phyloP scores from a whole-genome alignment of 2,113 vertebrate genomes.

The Trichomycterus rosablanca region DNA sequence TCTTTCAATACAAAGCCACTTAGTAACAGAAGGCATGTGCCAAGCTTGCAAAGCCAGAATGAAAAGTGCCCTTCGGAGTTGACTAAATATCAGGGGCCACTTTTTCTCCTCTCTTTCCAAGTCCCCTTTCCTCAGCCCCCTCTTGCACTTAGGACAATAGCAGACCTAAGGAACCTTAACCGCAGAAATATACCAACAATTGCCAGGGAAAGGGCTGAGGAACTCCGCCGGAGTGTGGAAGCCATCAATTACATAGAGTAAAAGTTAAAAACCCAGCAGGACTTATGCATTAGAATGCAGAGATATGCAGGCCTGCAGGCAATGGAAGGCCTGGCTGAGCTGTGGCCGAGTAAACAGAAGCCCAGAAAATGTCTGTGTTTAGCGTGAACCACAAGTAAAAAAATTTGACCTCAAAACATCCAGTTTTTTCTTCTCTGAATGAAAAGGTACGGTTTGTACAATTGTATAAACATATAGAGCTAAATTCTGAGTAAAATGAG shows the following conservation, averaged over 20 bases:
- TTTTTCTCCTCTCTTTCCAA: slow-evolving; percentile 28
- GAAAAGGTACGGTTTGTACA: slow-evolving; percentile 11
- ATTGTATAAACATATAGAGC: slow-evolving; percentile 4
- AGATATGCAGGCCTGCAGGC: slow-evolving; percentile 48
- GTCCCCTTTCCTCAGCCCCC: slow-evolving; percentile 33
- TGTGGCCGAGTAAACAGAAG: slow-evolving; percentile 33
- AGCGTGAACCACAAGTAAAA: slow-evolving; percentile 23
- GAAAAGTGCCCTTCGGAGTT: slow-evolving; percentile 71
- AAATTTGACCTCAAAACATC: slow-evolving; percentile 36
- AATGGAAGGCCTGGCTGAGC: slow-evolving; percentile 38
- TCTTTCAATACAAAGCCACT: slow-evolving; percentile 79
- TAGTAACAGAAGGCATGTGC: slow-evolving; percentile 84
- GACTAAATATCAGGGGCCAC: slow-evolving; percentile 63
- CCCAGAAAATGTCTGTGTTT: slow-evolving; percentile 22
- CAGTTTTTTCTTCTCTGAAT: slow-evolving; percentile 10
- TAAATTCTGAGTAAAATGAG: neutral
- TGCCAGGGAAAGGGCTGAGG: slow-evolving; percentile 45
- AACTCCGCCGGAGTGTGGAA: slow-evolving; percentile 59
- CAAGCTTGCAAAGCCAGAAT: slow-evolving; percentile 74
- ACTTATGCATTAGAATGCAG: slow-evolving; percentile 51
- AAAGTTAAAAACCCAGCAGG: slow-evolving; percentile 60
- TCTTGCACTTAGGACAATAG: slow-evolving; percentile 50
- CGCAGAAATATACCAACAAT: slow-evolving; percentile 53
- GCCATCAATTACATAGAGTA: slow-evolving; percentile 60
- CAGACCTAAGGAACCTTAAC: slow-evolving; percentile 44